Evolutionary conservation across 2,797 vertebrate species (phyloP), one percentile per base, ranked within the genome.

Genomic region (Mastacembelus armatus): DNA sequence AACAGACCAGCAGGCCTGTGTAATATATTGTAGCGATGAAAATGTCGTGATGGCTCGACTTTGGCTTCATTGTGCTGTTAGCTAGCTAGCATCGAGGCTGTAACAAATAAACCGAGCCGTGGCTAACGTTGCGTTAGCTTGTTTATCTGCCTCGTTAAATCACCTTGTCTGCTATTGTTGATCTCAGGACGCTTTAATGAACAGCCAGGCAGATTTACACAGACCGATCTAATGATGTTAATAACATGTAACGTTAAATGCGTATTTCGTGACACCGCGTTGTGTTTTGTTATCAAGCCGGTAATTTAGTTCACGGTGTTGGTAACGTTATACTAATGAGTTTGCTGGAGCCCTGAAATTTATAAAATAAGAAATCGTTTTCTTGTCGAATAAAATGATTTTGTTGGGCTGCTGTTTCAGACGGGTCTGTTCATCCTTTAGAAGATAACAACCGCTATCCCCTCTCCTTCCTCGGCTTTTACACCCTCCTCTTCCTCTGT

Each of bases 31-130:
- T 22, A 5, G 24, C 12, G 30, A 24, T 15, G 24, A 15, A 58
- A 50, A 26, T 3, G 15, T 5, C 24, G 14, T 5, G 9, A 15
- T 35, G 10, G 5, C 15, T 14, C 9, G 42, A 32, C n/a, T 16
- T 2, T 18, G 30, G 19, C 35, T 66, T 58, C n/a, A 42, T 60
- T 18, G 22, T 16, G 56, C 80, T 51, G 47, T 64, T 77, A 84
- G 88, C 87, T 71, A 54, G 70, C 77, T 86, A 88, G 83, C 86
- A 77, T 77, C 47, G 45, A 72, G 54, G 64, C 51, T 47, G 58
- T 30, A 74, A 84, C 83, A 83, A 85, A 82, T 82, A 65, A 77
- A 57, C 63, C 50, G 21, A 66, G 45, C 42, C 8, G 40, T 26
- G 7, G 57, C 18, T 77, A 38, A 38, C 36, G 6, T n/a, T 33